Evolutionary conservation across 2,888 invertebrate species (phyloP), one percentile per base, ranked within the genome.

Genomic region (Capitulum mitella): DNA sequence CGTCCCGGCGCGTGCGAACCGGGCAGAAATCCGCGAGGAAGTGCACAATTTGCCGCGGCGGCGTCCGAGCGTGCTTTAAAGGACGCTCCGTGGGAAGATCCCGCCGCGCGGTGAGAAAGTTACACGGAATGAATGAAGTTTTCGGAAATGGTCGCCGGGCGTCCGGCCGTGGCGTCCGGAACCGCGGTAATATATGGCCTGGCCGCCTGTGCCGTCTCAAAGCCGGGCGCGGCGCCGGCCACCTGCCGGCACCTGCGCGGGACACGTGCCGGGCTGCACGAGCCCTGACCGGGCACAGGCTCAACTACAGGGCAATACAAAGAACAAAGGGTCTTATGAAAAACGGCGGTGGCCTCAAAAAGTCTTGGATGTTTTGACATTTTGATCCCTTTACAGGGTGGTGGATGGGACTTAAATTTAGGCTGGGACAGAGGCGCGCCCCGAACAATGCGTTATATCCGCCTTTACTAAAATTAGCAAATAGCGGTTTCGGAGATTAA

Each of bases 91-190:
- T 64, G 64, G 19, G 64, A 64, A 19, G 16, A 29, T 6, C 14
- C 32, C 64, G 64, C 34, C 8, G 34, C n/a, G n/a, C 64, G 34
- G 64, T 64, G 64, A 64, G 64, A 64, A 64, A 64, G 64, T 64
- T 64, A 64, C 64, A 64, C 64, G 64, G 64, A 64, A 64, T 64
- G 64, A 64, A 64, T 64, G 64, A 64, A 64, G 34, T 64, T 64
- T 61, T 58, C 29, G 58, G 58, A 29, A 58, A 58, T 19, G 58
- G 58, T 58, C 10, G 58, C 29, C 14, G n/a, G n/a, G 51, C 54
- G 32, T 58, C 32, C 5, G 14, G 32, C 61, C n/a, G 61, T 16
- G 61, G 6, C 32, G 61, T 6, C 32, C 61, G 61, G 61, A 61
- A 61, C 14, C 12, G 61, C n/a, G 32, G 61, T 61, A n/a, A 61